Evolutionary conservation across 2,888 invertebrate species (phyloP).

Genomic region (Pecten maximus): DNA sequence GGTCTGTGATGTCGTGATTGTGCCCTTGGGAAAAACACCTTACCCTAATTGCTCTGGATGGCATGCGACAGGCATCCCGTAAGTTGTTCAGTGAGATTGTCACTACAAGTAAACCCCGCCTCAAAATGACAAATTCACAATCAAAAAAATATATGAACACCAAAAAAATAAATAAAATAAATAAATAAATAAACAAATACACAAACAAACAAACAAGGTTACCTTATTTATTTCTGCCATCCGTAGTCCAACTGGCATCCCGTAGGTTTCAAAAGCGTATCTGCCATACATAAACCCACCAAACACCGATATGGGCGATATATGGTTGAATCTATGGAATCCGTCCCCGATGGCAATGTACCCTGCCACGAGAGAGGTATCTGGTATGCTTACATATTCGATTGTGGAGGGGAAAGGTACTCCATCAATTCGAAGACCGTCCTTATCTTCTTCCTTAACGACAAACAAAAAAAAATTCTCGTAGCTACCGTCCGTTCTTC

Average conservation of each 20-base stretch:
- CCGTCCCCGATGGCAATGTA: constrained; percentile 53
- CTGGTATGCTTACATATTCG: constrained; percentile 52
- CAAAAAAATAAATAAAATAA: neutral
- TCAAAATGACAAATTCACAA: neutral
- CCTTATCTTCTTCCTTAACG: constrained; percentile 54
- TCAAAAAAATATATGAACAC: neutral
- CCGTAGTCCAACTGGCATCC: constrained; percentile 64
- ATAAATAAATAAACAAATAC: neutral
- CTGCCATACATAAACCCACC: constrained; percentile 67
- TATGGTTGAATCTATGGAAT: constrained; percentile 60
- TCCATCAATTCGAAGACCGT: constrained; percentile 53
- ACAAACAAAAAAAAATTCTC: constrained; percentile 58
- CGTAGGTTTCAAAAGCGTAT: constrained; percentile 66
- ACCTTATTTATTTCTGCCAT: constrained; percentile 58
- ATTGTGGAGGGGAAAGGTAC: constrained; percentile 41
- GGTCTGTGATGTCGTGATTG: too few relatives aligned
- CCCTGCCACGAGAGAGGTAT: constrained; percentile 53
- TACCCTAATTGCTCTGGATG: too few relatives aligned
- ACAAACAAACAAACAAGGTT: constrained; percentile 41
- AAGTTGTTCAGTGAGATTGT: too few relatives aligned
- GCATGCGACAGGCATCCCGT: too few relatives aligned
- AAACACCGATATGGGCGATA: constrained; percentile 60
- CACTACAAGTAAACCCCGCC: neutral
- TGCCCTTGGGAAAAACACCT: too few relatives aligned
- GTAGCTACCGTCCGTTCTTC: constrained; percentile 53